Percentiles rank a stretch among this genome's conserved stretches.
Conservation (phyloP, 1,140 invertebrate genomes). For the Euura lappo region DNA sequence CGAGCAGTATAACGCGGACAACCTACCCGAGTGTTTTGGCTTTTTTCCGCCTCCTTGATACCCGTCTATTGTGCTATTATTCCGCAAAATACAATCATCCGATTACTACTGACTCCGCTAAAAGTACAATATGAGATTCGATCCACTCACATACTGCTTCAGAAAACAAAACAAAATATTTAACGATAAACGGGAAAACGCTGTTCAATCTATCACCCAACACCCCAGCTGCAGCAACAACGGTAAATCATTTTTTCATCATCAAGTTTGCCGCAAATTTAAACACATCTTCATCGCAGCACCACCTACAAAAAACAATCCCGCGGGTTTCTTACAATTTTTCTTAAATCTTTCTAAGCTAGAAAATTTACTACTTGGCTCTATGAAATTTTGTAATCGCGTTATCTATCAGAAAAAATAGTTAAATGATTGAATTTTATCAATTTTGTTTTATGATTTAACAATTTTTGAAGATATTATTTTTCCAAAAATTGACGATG, state of each 20-base stretch:
- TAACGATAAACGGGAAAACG: slow-evolving; percentile 26
- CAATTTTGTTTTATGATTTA: too few relatives aligned
- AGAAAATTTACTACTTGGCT: slow-evolving; percentile 3
- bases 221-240: slow-evolving; percentile 6
- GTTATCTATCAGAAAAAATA: too few relatives aligned
- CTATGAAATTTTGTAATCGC: too few relatives aligned
- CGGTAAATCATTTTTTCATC: slow-evolving; percentile 14
- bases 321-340: too few relatives aligned
- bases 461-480: too few relatives aligned
- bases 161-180: slow-evolving; percentile 48
- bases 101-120: not conserved
- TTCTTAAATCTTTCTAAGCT: too few relatives aligned
- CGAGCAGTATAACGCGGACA: slow-evolving; percentile 19
- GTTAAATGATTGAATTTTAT: too few relatives aligned
- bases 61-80: not conserved
- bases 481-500: too few relatives aligned
- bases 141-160: slow-evolving; percentile 46
- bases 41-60: not conserved
- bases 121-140: slow-evolving; percentile 43
- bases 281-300: too few relatives aligned
- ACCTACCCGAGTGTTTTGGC: not conserved
- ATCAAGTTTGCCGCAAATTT: too few relatives aligned
- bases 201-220: not conserved
- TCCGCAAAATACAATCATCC: not conserved
- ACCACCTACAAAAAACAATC: too few relatives aligned